Evolutionary conservation across 2,113 vertebrate genomes (phyloP).

Genomic region (Mustelus asterias): DNA sequence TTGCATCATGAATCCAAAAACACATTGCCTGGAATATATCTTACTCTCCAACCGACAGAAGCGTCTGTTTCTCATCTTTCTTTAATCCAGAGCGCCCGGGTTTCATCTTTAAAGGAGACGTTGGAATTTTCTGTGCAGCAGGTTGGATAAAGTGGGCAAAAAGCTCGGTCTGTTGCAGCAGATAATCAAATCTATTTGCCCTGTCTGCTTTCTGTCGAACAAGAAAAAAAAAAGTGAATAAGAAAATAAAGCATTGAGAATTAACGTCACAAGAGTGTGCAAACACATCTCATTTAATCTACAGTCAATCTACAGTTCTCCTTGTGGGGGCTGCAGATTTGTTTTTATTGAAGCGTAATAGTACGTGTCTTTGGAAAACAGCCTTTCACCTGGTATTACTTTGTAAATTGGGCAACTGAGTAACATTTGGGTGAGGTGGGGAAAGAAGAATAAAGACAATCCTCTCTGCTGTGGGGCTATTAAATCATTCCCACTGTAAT

Average conservation of each 20-base stretch:
- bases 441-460: background rate
- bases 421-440: background rate
- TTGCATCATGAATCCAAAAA: background rate
- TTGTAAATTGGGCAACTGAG: background rate
- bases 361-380: background rate
- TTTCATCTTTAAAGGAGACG: constrained; percentile 97
- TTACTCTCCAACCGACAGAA: constrained; percentile 92
- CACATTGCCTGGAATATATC: constrained; percentile 48
- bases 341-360: background rate
- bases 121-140: constrained; percentile 95
- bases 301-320: no score
- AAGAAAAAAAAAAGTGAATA: constrained; percentile 38
- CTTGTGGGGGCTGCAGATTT: background rate
- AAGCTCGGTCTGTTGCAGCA: constrained; percentile 94
- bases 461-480: background rate
- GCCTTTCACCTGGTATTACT: background rate
- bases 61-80: constrained; percentile 95
- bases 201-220: constrained; percentile 82
- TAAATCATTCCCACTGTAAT: background rate
- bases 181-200: constrained; percentile 96
- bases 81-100: constrained; percentile 92
- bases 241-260: background rate
- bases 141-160: constrained; percentile 99
- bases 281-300: background rate
- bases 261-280: background rate